A percentile compares a stretch with the other conserved stretches of the same genome.
Evolutionary conservation across 2,797 vertebrate species (phyloP).

Genomic region (Limnodromus scolopaceus): DNA sequence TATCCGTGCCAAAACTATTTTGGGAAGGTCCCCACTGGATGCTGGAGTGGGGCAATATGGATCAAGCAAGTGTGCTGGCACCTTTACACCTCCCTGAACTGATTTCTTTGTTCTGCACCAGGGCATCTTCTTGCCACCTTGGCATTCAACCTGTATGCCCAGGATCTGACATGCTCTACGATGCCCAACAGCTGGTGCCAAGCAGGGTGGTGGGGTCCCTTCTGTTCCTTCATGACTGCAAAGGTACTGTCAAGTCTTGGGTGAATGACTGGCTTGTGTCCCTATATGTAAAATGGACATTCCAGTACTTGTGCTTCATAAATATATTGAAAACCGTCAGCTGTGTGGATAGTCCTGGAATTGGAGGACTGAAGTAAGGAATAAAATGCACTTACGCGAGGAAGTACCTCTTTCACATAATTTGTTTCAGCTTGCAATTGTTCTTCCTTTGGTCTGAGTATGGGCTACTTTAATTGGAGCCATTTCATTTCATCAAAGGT

Average conservation of each 20-base stretch:
- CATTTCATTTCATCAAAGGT: background rate
- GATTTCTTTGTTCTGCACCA: background rate
- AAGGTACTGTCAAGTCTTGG: background rate
- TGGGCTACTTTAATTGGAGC: background rate
- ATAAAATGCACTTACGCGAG: background rate
- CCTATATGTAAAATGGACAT: background rate
- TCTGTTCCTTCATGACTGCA: background rate
- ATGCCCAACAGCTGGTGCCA: background rate
- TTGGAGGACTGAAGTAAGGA: background rate
- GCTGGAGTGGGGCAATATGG: background rate
- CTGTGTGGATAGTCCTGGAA: background rate
- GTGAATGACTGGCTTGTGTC: background rate
- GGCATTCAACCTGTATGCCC: rapidly evolving
- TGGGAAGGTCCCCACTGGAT: background rate
- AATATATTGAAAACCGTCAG: background rate
- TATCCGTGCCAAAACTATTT: background rate
- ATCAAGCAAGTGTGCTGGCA: background rate
- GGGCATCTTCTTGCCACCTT: background rate
- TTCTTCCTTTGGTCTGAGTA: background rate
- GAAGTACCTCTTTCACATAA: background rate
- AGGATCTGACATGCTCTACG: rapidly evolving
- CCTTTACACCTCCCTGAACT: rapidly evolving
- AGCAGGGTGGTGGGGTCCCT: background rate
- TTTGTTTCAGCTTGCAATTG: background rate
- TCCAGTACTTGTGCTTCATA: background rate